phyloP scores from a whole-genome alignment of 2,113 vertebrate species.

The Beaufortia kweichowensis region DNA sequence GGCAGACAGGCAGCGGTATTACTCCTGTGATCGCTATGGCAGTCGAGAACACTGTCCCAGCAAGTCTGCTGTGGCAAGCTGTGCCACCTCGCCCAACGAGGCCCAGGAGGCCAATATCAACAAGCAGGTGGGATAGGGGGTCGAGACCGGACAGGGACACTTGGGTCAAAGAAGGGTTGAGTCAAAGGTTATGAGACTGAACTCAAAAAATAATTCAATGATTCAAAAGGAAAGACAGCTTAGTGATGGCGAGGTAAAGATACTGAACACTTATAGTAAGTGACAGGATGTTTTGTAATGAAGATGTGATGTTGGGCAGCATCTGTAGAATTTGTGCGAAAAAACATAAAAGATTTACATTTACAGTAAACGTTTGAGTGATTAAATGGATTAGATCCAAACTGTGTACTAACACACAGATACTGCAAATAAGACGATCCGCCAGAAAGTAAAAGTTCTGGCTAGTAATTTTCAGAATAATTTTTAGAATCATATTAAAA shows the following conservation, averaged over 20 bases:
- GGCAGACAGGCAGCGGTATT: slow-evolving; percentile 91
- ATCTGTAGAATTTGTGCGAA: not conserved
- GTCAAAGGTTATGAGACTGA: slow-evolving; percentile 1
- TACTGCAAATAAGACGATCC: not conserved
- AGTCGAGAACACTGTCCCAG: slow-evolving; percentile 83
- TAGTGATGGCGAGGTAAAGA: not conserved
- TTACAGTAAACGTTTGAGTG: no score
- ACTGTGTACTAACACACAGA: no score
- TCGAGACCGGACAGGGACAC: slow-evolving; percentile 9
- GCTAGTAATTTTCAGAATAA: not conserved
- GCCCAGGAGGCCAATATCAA: slow-evolving; percentile 76
- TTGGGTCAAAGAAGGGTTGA: not conserved
- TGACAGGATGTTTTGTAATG: not conserved
- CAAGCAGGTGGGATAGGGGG: slow-evolving; percentile 82
- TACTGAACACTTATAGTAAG: not conserved
- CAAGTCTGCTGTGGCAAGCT: slow-evolving; percentile 82
- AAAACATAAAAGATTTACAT: no score
- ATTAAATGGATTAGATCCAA: no score
- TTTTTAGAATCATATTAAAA: no score
- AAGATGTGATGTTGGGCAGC: not conserved
- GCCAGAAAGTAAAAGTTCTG: not conserved
- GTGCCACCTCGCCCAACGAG: slow-evolving; percentile 82
- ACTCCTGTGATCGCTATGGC: slow-evolving; percentile 92
- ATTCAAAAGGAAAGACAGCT: not conserved
- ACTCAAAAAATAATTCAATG: not conserved